Conservation (phyloP, 2,113 vertebrate species). For the Polyodon spathula region DNA sequence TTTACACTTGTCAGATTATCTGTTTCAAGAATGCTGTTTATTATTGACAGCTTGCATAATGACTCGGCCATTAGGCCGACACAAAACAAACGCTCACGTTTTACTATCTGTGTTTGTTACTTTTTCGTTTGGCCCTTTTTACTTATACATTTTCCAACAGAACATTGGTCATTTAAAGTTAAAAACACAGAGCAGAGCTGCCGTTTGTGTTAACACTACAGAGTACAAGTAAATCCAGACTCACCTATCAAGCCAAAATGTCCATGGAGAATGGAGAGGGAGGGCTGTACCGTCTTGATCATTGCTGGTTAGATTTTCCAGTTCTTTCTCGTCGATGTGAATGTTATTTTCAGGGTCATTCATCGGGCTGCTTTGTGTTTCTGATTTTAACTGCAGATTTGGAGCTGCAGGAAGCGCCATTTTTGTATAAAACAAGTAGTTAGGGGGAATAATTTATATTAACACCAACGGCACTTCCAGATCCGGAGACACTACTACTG, state of each 20-base stretch:
- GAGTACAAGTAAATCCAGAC: too few relatives aligned
- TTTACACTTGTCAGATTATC: too few relatives aligned
- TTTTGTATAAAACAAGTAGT: constrained; percentile 10
- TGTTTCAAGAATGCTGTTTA: too few relatives aligned
- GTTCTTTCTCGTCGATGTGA: constrained; percentile 45
- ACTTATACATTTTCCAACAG: too few relatives aligned
- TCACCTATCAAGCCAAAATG: constrained; percentile 65
- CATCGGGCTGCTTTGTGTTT: constrained; percentile 40
- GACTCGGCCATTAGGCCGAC: too few relatives aligned
- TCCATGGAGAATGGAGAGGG: constrained; percentile 63
- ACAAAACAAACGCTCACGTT: too few relatives aligned
- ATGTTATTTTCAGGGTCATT: constrained; percentile 46
- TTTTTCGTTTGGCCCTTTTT: too few relatives aligned
- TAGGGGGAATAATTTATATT: constrained; percentile 1
- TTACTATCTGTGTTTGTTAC: too few relatives aligned
- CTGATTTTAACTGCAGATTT: constrained; percentile 42
- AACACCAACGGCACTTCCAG: constrained; percentile 17
- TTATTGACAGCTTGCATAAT: too few relatives aligned
- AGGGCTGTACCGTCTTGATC: constrained; percentile 41
- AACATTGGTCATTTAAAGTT: too few relatives aligned
- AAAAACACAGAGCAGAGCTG: too few relatives aligned
- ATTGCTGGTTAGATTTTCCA: constrained; percentile 38
- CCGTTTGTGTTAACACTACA: too few relatives aligned
- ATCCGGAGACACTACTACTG: constrained; percentile 23
- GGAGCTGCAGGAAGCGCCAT: constrained; percentile 55